Conservation (phyloP, 2,888 invertebrate genomes). For the Trichopria drosophilae region DNA sequence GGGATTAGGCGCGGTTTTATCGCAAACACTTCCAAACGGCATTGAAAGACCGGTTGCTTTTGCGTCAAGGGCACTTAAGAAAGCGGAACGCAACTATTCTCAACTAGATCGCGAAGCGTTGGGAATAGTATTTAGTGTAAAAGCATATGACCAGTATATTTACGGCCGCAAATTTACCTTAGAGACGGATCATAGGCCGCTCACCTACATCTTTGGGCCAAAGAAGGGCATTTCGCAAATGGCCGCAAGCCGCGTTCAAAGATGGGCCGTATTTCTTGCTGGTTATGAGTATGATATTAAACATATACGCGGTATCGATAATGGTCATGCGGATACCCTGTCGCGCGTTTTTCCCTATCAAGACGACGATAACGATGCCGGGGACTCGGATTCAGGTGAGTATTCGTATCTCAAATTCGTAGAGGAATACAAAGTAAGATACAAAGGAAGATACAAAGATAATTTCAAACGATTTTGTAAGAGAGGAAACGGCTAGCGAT, state of each 20-base stretch:
- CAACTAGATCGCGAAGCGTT: slow-evolving; percentile 40
- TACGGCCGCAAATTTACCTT: slow-evolving; percentile 39
- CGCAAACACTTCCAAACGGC: slow-evolving; percentile 30
- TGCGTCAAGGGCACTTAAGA: slow-evolving; percentile 30
- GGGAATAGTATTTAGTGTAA: slow-evolving; percentile 35
- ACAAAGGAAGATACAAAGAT: neutral
- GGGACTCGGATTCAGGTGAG: neutral
- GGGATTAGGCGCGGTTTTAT: slow-evolving; percentile 46
- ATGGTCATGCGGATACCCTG: slow-evolving; percentile 28
- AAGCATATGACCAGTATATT: slow-evolving; percentile 39
- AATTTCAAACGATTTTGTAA: neutral
- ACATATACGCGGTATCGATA: too few species aligned
- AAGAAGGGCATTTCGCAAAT: slow-evolving; percentile 36
- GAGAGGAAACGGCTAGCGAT: slow-evolving; percentile 6
- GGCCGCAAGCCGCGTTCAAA: slow-evolving; percentile 39
- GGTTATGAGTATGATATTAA: slow-evolving; percentile 41
- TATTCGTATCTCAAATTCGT: slow-evolving; percentile 19
- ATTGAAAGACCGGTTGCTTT: too few species aligned
- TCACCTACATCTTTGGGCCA: slow-evolving; percentile 42
- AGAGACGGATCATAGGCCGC: slow-evolving; percentile 52
- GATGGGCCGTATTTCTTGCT: slow-evolving; percentile 42
- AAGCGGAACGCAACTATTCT: slow-evolving; percentile 31
- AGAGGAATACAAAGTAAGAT: too few species aligned
- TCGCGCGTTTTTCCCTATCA: slow-evolving; percentile 23
- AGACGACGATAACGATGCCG: too few species aligned